Conservation (phyloP, 2,797 vertebrate genomes). For the Coracias cyanogaster region DNA sequence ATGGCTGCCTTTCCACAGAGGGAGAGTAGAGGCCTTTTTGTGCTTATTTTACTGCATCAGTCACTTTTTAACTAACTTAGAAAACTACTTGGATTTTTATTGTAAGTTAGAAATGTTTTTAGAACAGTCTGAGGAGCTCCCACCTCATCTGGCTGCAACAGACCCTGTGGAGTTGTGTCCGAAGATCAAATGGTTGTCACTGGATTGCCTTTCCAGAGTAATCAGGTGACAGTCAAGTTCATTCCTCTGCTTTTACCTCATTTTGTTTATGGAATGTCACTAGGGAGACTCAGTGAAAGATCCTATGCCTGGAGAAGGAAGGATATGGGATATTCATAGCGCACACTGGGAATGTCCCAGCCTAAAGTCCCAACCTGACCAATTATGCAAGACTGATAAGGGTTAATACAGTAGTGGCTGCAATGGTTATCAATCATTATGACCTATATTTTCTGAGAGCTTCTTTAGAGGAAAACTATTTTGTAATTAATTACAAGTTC, state of each 20-base stretch:
- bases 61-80: background rate
- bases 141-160: background rate
- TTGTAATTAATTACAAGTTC: background rate
- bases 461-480: background rate
- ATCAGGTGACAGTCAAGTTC: background rate
- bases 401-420: background rate
- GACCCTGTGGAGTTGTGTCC: background rate
- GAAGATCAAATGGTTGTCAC: background rate
- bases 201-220: background rate
- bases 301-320: background rate
- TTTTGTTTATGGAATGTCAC: background rate
- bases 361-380: background rate
- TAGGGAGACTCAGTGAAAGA: background rate
- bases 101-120: background rate
- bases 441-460: background rate
- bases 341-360: background rate
- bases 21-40: background rate
- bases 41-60: background rate
- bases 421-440: background rate
- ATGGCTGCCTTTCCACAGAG: background rate
- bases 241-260: background rate
- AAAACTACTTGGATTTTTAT: background rate
- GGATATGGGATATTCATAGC: accelerated
- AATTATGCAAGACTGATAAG: background rate
- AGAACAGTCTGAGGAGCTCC: background rate